Conservation (phyloP, 1,140 invertebrate species). For the Camponotus pennsylvanicus region DNA sequence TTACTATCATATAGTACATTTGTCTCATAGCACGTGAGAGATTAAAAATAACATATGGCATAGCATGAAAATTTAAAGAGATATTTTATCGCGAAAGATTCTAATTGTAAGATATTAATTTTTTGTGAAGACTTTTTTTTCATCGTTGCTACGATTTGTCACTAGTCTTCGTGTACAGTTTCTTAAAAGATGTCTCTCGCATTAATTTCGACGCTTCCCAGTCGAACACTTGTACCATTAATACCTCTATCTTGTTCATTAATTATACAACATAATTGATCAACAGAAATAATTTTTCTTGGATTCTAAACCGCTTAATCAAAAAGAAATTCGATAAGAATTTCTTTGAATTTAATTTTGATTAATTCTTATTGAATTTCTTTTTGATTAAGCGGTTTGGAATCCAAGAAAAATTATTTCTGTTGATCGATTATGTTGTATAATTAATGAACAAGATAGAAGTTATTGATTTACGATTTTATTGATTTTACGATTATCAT, state of each 20-base stretch:
- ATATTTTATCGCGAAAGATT: neutral
- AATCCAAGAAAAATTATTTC: neutral
- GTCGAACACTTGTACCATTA: constrained; percentile 1
- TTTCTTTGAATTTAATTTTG: no score
- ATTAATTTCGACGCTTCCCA: constrained; percentile 16
- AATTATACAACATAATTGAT: neutral
- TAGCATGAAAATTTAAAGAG: neutral
- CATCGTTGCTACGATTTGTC: constrained; percentile 2
- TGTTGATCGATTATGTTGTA: neutral
- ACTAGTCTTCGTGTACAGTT: neutral
- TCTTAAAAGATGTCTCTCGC: neutral
- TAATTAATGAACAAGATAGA: constrained; percentile 20
- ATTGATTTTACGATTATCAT: neutral
- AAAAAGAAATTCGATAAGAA: neutral
- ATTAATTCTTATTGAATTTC: neutral
- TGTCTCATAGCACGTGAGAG: neutral
- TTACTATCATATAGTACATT: neutral
- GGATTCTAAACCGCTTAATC: neutral
- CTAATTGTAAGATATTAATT: constrained; percentile 20
- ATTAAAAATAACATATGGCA: constrained; percentile 7
- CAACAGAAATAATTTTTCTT: neutral
- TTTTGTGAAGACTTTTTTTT: neutral
- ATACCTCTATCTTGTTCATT: neutral
- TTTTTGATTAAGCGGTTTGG: neutral
- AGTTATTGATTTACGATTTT: neutral